Evolutionary conservation across 2,888 invertebrate species (phyloP).

Genomic region (Apomyelois bistriatella): DNA sequence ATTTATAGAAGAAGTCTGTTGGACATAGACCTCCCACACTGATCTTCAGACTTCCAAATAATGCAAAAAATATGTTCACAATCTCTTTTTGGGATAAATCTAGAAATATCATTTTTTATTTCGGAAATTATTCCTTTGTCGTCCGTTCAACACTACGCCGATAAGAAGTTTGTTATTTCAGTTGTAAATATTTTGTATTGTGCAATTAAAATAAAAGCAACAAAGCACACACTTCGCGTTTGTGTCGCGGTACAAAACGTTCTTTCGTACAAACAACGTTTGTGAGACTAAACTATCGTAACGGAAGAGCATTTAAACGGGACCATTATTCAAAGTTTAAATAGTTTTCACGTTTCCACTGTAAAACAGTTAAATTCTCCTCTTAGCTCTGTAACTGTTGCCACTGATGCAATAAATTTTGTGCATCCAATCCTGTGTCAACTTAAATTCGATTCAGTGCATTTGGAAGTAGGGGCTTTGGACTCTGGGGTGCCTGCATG

Average conservation of each 20-base stretch:
- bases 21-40: no score
- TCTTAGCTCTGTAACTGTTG: conserved; percentile 21
- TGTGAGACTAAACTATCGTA: conserved; percentile 10
- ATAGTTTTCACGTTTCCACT: conserved; percentile 18
- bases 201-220: background rate
- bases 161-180: no score
- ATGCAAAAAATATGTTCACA: no score
- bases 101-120: no score
- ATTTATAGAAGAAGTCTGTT: no score
- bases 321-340: conserved; percentile 19
- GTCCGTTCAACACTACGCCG: no score
- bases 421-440: conserved; percentile 53
- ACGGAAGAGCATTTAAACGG: conserved; percentile 9
- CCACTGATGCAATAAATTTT: conserved; percentile 53
- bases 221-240: conserved; percentile 6
- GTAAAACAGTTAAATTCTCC: conserved; percentile 17
- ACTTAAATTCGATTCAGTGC: conserved; percentile 55
- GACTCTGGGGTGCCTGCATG: conserved; percentile 36
- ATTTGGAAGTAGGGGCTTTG: conserved; percentile 37
- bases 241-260: background rate
- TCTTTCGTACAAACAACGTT: conserved; percentile 8
- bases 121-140: no score
- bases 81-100: no score
- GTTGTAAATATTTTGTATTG: background rate
- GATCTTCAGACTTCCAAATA: no score